Evolutionary conservation across 2,113 vertebrate species (phyloP).

Genomic region (Taxidea taxus): DNA sequence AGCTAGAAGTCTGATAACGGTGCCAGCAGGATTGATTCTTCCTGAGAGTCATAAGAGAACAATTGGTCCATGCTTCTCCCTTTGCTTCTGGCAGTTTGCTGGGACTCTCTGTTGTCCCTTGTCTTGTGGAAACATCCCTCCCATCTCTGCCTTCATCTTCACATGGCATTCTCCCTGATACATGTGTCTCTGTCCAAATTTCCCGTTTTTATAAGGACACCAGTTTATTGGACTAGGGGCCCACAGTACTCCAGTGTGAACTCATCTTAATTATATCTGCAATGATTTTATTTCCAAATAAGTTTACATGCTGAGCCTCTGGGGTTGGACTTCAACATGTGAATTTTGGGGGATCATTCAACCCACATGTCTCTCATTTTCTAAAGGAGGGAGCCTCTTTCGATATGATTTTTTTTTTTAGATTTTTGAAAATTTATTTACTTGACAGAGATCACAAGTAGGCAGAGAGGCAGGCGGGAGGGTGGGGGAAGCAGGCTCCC

Average conservation of each 20-base stretch:
- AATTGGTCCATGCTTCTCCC: not conserved
- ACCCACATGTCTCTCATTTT: not conserved
- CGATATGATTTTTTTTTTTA: not conserved
- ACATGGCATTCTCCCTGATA: not conserved
- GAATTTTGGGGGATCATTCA: not conserved
- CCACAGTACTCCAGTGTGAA: no score
- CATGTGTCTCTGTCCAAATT: not conserved
- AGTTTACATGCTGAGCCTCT: not conserved
- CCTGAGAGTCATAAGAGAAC: not conserved
- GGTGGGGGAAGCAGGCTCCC: no score
- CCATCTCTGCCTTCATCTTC: not conserved
- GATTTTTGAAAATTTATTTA: no score
- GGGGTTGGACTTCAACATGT: not conserved
- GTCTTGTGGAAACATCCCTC: not conserved
- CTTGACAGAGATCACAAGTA: no score
- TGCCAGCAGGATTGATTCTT: not conserved
- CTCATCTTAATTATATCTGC: not conserved
- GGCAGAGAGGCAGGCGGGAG: no score
- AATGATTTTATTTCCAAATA: not conserved
- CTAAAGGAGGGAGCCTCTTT: not conserved
- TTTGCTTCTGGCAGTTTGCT: not conserved
- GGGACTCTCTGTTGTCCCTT: no score
- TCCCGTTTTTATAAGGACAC: not conserved
- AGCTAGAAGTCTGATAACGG: not conserved
- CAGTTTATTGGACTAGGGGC: not conserved